Evolutionary conservation across 30 jellyfish, hydroid and myxozoan genomes (phyloP), one percentile per base, ranked within the genome.

Genomic region (Cassiopea xamachana): DNA sequence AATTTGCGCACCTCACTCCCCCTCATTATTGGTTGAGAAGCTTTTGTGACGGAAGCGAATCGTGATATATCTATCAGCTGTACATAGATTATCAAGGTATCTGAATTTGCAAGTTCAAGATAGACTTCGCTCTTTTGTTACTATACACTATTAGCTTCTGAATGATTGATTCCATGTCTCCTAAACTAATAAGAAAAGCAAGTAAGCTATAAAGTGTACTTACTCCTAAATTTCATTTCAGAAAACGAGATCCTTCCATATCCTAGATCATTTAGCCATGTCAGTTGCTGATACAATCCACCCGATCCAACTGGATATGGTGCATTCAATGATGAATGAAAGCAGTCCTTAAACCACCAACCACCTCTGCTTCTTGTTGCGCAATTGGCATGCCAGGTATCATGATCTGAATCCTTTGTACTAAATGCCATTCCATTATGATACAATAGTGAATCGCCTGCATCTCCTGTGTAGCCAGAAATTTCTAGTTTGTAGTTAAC

Each of bases 221-320:
- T 60, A 64, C 90, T n/a, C 0, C 90, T 77, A 15, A 81, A 62
- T 45, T 58, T 81, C 90, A 81, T 81, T 60, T 58, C 90, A 6
- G 90, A 81, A 58, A 12, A 81, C 2, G 39, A 18, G 4, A 81
- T 43, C 13, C 69, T 43, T 12, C 69, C 69, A 10, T 64, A 58
- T 19, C 69, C 51, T 2, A 43, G 19, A 46, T 58, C 80, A 78
- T 16, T 49, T 0, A 59, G 75, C 75, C 87, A 78, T 16, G 87
- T 48, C 87, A 78, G 48, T 44, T 59, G 48, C n/a, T 43, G 15
- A 60, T 9, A 78, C 48, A 44, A 7, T 0, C 70, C 90, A n/a
- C 80, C 50, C 0, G 80, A 14, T 4, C 81, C 81, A 81, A 45
- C 61, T 48, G 81, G 82, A 19, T 69, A 81, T 7, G 50, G 69